A percentile compares a stretch with the other conserved stretches of the same genome.
Evolutionary conservation across 2,888 invertebrate species (phyloP).

Genomic region (Orchesella flavescens): DNA sequence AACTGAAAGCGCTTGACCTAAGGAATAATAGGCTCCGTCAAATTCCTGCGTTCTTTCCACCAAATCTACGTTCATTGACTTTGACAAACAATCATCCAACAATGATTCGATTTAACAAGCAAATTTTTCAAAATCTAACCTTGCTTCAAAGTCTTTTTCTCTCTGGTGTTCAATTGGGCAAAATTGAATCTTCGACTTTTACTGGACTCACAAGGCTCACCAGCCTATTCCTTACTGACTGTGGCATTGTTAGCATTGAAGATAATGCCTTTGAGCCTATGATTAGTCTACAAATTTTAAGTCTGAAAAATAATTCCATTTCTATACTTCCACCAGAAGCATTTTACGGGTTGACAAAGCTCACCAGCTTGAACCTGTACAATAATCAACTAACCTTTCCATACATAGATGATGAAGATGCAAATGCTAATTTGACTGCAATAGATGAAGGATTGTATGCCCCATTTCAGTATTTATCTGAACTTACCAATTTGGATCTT

Average conservation of each 20-base stretch:
- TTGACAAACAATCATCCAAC: background rate
- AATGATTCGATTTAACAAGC: background rate
- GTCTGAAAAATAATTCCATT: constrained; percentile 49
- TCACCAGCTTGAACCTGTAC: constrained; percentile 42
- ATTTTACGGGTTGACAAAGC: constrained; percentile 61
- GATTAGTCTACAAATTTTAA: constrained; percentile 23
- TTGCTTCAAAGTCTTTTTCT: constrained; percentile 35
- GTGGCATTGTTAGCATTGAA: constrained; percentile 56
- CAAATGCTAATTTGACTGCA: background rate
- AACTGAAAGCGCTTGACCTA: constrained; percentile 47
- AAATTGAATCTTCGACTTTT: constrained; percentile 36
- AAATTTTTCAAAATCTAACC: constrained; percentile 43
- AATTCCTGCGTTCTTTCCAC: constrained; percentile 47
- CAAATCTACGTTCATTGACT: constrained; percentile 1
- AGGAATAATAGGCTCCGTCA: constrained; percentile 43
- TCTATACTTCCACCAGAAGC: background rate
- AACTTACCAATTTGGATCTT: constrained; percentile 74
- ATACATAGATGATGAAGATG: background rate
- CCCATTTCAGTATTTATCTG: constrained; percentile 64
- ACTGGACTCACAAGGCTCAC: constrained; percentile 35
- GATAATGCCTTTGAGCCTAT: constrained; percentile 60
- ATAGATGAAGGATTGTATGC: background rate
- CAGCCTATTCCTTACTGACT: constrained; percentile 21
- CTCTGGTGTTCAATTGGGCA: constrained; percentile 9
- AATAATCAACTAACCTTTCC: constrained; percentile 35